Evolutionary conservation across 2,113 vertebrate genomes (phyloP).

Genomic region (Urocitellus parryii): DNA sequence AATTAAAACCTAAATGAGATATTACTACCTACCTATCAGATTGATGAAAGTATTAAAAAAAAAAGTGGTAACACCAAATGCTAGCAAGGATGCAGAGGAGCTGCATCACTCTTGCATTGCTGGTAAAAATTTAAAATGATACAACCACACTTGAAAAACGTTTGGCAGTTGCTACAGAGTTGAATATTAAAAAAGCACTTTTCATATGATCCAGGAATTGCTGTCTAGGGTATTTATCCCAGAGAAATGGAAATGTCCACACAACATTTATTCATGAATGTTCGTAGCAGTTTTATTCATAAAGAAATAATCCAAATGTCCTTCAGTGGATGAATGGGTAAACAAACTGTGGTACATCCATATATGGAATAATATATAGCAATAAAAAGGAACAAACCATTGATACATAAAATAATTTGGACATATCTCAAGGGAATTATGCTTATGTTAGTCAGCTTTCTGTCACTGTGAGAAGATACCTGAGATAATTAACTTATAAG

Average conservation of each 20-base stretch:
- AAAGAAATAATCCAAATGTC: conserved; percentile 1
- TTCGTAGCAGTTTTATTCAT: background rate
- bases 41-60: conserved; percentile 19
- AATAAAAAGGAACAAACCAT: background rate
- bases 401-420: background rate
- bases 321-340: background rate
- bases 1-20: background rate
- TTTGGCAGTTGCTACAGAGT: background rate
- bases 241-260: background rate
- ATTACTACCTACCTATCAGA: background rate
- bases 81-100: background rate
- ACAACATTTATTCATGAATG: background rate
- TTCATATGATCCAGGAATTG: background rate
- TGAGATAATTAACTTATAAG: background rate
- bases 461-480: background rate
- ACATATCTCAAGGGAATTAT: background rate
- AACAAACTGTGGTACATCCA: background rate
- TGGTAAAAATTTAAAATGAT: background rate
- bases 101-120: background rate
- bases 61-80: background rate
- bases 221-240: background rate
- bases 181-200: background rate
- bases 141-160: background rate
- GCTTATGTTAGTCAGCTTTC: background rate
- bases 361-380: background rate